These are phyloP conservation scores for Gibbula magus DNA, from an alignment of 2,888 invertebrate species.

Conservation along the genomic window DNA sequence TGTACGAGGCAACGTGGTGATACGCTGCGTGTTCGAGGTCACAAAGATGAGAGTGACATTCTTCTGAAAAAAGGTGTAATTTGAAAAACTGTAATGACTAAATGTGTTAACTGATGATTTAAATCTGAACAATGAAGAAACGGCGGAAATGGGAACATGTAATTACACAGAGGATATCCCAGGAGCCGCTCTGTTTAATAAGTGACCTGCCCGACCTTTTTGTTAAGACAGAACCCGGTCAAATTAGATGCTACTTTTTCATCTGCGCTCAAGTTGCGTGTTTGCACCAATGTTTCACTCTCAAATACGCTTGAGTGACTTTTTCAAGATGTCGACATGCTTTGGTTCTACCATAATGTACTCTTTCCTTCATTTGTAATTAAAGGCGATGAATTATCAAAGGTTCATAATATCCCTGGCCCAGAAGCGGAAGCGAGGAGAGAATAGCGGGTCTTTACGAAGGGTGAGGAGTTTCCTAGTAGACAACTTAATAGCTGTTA, in stretches of 20 bases:
- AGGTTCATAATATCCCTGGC: background rate
- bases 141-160: background rate
- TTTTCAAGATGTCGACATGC: background rate
- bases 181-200: background rate
- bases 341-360: background rate
- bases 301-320: background rate
- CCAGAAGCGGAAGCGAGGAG: no score
- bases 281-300: background rate
- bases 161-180: background rate
- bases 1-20: no score
- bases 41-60: no score
- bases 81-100: no score
- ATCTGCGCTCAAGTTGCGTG: background rate
- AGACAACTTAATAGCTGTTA: background rate
- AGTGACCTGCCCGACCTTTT: background rate
- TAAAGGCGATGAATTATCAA: slow-evolving; percentile 3
- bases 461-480: no score
- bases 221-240: background rate
- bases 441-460: no score
- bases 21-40: no score
- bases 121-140: background rate
- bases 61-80: no score
- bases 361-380: background rate
- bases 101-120: no score
- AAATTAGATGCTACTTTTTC: slow-evolving; percentile 12